Percentiles rank a stretch among this genome's conserved stretches.
Conservation (phyloP, 2,797 vertebrate species). For the Sparidentex hasta region DNA sequence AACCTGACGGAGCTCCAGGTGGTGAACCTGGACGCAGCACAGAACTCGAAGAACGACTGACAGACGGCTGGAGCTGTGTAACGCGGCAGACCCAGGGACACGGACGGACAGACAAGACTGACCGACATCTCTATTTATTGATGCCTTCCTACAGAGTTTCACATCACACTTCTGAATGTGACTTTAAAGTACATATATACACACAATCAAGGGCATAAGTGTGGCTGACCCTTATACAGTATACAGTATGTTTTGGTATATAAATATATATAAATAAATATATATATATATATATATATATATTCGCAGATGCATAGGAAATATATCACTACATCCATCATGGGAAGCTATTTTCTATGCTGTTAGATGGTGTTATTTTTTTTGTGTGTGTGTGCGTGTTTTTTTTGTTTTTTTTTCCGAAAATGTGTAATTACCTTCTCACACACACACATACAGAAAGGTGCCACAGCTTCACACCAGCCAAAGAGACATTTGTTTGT, state of each 20-base stretch:
- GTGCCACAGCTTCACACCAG: constrained; percentile 88
- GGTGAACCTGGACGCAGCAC: constrained; percentile 92
- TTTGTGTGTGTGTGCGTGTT: constrained; percentile 43
- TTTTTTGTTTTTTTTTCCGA: constrained; percentile 25
- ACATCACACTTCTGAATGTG: constrained; percentile 81
- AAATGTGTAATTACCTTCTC: constrained; percentile 59
- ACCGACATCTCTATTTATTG: constrained; percentile 94
- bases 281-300: constrained; percentile 73
- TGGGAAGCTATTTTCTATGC: constrained; percentile 72
- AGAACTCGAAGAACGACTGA: constrained; percentile 95
- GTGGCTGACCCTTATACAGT: constrained; percentile 72
- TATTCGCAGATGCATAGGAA: constrained; percentile 75
- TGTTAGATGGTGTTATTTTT: constrained; percentile 71
- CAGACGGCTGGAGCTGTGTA: constrained; percentile 45
- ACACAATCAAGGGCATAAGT: constrained; percentile 71
- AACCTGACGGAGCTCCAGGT: constrained; percentile 98
- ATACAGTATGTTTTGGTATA: constrained; percentile 82
- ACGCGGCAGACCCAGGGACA: constrained; percentile 46
- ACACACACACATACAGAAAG: constrained; percentile 77
- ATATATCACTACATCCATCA: constrained; percentile 76
- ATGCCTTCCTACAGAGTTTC: constrained; percentile 92
- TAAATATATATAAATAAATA: constrained; percentile 72
- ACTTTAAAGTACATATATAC: constrained; percentile 65
- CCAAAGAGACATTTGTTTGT: constrained; percentile 91
- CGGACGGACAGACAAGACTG: constrained; percentile 55